Percentiles rank a stretch among this genome's conserved stretches.
These are phyloP conservation scores for Bostrychus sinensis DNA, from an alignment of 2,113 vertebrate genomes.

Conservation along the genomic window DNA sequence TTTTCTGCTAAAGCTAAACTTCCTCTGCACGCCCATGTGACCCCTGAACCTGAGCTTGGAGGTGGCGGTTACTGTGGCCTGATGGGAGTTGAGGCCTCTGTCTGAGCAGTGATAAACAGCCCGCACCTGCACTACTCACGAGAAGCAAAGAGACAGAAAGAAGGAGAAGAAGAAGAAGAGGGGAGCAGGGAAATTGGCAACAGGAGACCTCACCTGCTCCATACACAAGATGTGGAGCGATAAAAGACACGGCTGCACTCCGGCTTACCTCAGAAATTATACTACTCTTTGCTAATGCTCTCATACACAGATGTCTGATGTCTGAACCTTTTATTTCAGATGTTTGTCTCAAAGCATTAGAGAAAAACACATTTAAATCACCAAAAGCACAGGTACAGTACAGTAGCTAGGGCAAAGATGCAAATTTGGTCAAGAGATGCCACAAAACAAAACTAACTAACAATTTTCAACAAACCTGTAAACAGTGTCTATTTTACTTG, in stretches of 20 bases:
- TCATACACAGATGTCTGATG: constrained; percentile 10
- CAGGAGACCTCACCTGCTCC: constrained; percentile 80
- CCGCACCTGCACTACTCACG: constrained; percentile 77
- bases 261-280: constrained; percentile 16
- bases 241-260: constrained; percentile 58
- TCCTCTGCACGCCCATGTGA: constrained; percentile 32
- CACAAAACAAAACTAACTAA: no score
- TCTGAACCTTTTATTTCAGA: constrained; percentile 29
- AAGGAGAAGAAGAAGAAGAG: constrained; percentile 48
- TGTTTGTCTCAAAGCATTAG: constrained; percentile 73
- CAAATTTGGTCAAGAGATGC: no score
- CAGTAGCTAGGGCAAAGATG: no score
- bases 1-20: constrained; percentile 2
- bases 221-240: constrained; percentile 44
- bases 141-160: constrained; percentile 54
- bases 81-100: constrained; percentile 79
- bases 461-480: no score
- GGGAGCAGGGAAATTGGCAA: constrained; percentile 69
- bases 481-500: no score
- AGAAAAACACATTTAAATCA: constrained; percentile 73
- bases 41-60: constrained; percentile 46
- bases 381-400: constrained; percentile 54
- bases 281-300: background rate
- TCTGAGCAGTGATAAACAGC: constrained; percentile 76
- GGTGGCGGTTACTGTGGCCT: constrained; percentile 49